Percentiles rank a stretch among this genome's conserved stretches.
These are phyloP conservation scores for Trachymyrmex cornetzi DNA, from an alignment of 1,140 invertebrate genomes.

Conservation along the genomic window DNA sequence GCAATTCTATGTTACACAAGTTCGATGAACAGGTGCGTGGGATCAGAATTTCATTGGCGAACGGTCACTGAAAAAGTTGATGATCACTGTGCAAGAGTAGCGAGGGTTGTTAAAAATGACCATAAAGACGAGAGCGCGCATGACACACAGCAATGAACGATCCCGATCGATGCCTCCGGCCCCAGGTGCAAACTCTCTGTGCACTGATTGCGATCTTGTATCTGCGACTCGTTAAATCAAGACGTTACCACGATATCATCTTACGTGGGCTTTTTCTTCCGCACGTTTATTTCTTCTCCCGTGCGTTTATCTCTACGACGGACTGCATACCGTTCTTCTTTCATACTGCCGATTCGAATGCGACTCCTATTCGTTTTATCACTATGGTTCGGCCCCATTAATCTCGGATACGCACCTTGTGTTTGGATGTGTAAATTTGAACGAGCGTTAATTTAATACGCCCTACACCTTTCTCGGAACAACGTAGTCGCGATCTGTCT, in stretches of 20 bases:
- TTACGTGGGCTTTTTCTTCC: slow-evolving; percentile 44
- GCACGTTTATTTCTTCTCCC: slow-evolving; percentile 43
- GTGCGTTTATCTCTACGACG: slow-evolving; percentile 35
- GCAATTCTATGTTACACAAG: not conserved
- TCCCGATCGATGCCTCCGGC: slow-evolving; percentile 57
- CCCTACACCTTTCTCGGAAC: slow-evolving; percentile 55
- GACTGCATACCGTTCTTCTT: not conserved
- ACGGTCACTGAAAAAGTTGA: slow-evolving; percentile 55
- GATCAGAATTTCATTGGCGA: not conserved
- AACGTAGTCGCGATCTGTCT: slow-evolving; percentile 47
- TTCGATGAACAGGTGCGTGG: slow-evolving; percentile 41
- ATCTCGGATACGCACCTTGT: slow-evolving; percentile 62
- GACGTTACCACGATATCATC: slow-evolving; percentile 65
- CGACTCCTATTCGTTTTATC: slow-evolving; percentile 60
- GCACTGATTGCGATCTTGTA: slow-evolving; percentile 60
- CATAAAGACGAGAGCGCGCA: slow-evolving; percentile 50
- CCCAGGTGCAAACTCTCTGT: slow-evolving; percentile 64
- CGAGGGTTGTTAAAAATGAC: slow-evolving; percentile 50
- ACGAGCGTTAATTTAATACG: slow-evolving; percentile 60
- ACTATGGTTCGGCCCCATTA: slow-evolving; percentile 41
- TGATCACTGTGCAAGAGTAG: slow-evolving; percentile 37
- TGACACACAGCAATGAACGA: slow-evolving; percentile 56
- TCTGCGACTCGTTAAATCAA: slow-evolving; percentile 64
- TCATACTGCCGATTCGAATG: slow-evolving; percentile 37
- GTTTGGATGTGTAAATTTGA: slow-evolving; percentile 62